Conservation (phyloP, 1,140 invertebrate species). For the Phymastichus coffea region DNA sequence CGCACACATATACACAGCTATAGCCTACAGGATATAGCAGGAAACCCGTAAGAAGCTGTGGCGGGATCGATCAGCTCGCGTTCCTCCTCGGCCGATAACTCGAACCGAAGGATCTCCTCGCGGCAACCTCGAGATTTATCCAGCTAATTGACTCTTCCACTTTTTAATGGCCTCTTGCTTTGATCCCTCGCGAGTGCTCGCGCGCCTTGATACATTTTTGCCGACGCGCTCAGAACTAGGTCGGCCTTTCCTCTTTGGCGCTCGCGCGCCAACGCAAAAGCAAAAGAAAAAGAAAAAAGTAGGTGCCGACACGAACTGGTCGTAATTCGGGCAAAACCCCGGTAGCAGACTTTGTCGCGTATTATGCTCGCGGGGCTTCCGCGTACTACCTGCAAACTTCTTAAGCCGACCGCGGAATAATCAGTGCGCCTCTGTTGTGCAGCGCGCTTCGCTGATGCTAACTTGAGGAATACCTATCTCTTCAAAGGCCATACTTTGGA, state of each 20-base stretch:
- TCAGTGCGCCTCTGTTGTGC: background rate
- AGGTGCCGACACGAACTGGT: slow-evolving; percentile 2
- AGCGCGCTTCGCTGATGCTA: background rate
- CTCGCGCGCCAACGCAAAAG: background rate
- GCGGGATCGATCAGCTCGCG: background rate
- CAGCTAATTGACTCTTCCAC: background rate
- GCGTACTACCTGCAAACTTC: background rate
- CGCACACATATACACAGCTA: too few species aligned
- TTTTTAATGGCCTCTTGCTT: background rate
- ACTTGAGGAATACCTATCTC: too few species aligned
- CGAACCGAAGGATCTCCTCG: slow-evolving; percentile 23
- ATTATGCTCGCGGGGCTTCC: slow-evolving; percentile 7
- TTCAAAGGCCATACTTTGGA: too few species aligned
- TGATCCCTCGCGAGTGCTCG: background rate
- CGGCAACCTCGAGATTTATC: slow-evolving; percentile 10
- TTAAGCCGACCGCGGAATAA: slow-evolving; percentile 10
- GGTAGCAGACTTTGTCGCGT: background rate
- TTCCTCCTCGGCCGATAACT: slow-evolving; percentile 27
- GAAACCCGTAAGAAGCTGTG: background rate
- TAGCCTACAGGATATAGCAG: too few species aligned
- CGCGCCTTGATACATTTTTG: background rate
- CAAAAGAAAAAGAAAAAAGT: background rate
- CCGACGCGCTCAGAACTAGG: too few species aligned
- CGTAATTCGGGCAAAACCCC: slow-evolving; percentile 4
- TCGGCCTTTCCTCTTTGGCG: background rate